Conservation (phyloP, 2,113 vertebrate species). For the Ochotona princeps region DNA sequence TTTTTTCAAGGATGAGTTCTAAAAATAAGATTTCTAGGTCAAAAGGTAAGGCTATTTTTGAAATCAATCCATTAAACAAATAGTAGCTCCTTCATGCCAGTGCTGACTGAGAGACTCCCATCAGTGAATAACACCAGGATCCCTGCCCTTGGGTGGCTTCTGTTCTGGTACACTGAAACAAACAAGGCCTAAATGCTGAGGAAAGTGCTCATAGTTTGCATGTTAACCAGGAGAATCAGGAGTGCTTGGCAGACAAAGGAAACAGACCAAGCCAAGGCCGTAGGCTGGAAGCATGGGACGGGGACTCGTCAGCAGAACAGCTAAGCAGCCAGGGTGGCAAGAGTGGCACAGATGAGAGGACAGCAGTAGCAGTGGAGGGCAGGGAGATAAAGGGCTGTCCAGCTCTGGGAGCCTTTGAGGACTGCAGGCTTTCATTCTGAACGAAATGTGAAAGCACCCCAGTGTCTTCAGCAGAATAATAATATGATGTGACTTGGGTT, state of each 20-base stretch:
- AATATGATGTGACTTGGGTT: slow-evolving; percentile 4
- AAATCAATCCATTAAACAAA: slow-evolving; percentile 24
- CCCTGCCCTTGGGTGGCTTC: neutral
- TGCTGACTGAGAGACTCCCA: neutral
- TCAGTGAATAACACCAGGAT: neutral
- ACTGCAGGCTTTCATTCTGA: slow-evolving; percentile 8
- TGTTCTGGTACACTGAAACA: neutral
- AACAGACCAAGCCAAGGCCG: neutral
- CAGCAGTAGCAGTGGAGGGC: neutral
- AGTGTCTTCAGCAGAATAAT: slow-evolving; percentile 2
- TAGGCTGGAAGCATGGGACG: neutral
- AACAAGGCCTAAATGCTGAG: neutral
- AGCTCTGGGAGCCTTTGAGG: neutral
- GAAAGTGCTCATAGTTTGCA: neutral
- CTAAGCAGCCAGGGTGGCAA: neutral
- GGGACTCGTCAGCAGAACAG: neutral
- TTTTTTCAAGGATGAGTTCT: slow-evolving; percentile 12
- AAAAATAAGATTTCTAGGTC: neutral
- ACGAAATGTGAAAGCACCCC: neutral
- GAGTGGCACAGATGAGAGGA: neutral
- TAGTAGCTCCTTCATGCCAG: neutral
- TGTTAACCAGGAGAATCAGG: too few species aligned
- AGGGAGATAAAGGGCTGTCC: slow-evolving; percentile 24
- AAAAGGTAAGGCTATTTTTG: slow-evolving; percentile 1
- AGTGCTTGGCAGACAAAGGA: neutral